Evolutionary conservation across 2,113 vertebrate species (phyloP).

Genomic region (Macrotis lagotis): DNA sequence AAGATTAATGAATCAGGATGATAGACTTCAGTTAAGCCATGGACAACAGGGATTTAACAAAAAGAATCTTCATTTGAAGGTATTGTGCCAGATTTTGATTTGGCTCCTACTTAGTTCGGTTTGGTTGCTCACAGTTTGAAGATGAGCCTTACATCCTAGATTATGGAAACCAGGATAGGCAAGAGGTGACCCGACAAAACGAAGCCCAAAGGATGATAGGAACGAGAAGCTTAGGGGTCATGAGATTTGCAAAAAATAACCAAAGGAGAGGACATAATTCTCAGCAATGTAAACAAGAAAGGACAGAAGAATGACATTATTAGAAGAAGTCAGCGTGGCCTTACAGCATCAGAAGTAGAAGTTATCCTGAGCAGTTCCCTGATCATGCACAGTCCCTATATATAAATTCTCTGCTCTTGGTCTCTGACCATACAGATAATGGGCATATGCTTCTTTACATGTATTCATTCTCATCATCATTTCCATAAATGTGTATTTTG

Average conservation of each 20-base stretch:
- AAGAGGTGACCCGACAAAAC: background rate
- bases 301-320: too few relatives aligned
- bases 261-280: too few relatives aligned
- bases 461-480: background rate
- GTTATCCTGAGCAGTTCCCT: too few relatives aligned
- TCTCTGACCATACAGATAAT: background rate
- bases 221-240: too few relatives aligned
- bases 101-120: background rate
- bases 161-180: background rate
- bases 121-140: background rate
- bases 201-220: too few relatives aligned
- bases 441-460: background rate
- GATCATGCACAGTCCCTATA: too few relatives aligned
- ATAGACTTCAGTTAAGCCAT: background rate
- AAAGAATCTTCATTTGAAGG: background rate
- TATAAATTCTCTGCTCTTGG: background rate
- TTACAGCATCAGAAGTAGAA: too few relatives aligned
- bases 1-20: background rate
- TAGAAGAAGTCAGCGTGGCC: too few relatives aligned
- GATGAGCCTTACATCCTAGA: background rate
- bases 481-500: background rate
- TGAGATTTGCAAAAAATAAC: too few relatives aligned
- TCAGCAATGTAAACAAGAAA: too few relatives aligned
- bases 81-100: background rate
- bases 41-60: background rate